phyloP scores from a whole-genome alignment of 1,140 invertebrate genomes.

The Pseudomyrmex pallidus region DNA sequence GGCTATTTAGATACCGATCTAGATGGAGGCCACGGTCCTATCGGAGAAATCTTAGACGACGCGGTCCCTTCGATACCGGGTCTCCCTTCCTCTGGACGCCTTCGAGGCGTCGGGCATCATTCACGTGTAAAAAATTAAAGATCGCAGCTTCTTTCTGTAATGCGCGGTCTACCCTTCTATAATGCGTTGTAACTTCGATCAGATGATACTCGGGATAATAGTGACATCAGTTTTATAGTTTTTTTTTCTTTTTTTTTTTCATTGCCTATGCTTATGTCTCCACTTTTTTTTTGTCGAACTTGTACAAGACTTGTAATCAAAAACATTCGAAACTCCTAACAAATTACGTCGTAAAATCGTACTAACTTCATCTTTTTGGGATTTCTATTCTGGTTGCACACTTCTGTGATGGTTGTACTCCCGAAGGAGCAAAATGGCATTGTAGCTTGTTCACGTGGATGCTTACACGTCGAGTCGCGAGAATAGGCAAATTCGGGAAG shows the following conservation, averaged over 20 bases:
- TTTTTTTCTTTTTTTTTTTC: neutral
- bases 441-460: constrained; percentile 73
- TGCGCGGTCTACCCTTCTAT: constrained; percentile 36
- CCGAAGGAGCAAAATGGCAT: neutral
- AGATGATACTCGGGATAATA: constrained; percentile 21
- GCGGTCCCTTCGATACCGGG: constrained; percentile 47
- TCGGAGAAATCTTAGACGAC: constrained; percentile 71
- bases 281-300: neutral
- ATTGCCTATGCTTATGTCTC: neutral
- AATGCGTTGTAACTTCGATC: constrained; percentile 54
- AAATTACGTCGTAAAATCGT: neutral
- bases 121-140: constrained; percentile 48
- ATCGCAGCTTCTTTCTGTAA: constrained; percentile 50
- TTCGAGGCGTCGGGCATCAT: constrained; percentile 43
- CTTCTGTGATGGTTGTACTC: neutral
- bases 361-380: neutral
- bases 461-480: constrained; percentile 69
- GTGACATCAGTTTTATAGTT: constrained; percentile 25
- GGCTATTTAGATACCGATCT: constrained; percentile 82
- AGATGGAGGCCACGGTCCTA: constrained; percentile 76
- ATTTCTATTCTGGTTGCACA: neutral
- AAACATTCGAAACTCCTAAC: neutral
- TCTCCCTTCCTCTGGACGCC: constrained; percentile 2
- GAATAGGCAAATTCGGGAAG: constrained; percentile 18
- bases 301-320: too few species aligned